phyloP scores from a whole-genome alignment of 2,113 vertebrate genomes.

The Xenus cinereus region DNA sequence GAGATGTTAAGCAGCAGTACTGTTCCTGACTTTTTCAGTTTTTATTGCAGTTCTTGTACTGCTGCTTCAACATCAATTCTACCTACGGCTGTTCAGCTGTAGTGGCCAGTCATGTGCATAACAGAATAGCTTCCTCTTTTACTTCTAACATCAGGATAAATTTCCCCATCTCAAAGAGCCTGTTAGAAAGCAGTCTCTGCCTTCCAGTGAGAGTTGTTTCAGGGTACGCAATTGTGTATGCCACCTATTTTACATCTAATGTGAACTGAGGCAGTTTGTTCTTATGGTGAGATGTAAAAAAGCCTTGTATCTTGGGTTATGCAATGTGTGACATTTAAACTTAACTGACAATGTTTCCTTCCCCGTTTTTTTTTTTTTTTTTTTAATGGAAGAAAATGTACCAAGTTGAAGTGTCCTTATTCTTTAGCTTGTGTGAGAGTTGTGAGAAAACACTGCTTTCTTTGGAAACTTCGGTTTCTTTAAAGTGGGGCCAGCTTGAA shows the following conservation, averaged over 20 bases:
- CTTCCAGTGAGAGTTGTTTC: background rate
- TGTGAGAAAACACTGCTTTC: background rate
- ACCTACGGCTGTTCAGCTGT: background rate
- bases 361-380: background rate
- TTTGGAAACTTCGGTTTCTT: background rate
- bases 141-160: background rate
- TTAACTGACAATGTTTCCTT: background rate
- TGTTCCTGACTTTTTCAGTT: background rate
- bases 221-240: background rate
- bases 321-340: background rate
- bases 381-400: background rate
- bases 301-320: background rate
- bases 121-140: background rate
- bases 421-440: background rate
- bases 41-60: background rate
- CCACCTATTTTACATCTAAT: background rate
- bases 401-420: slow-evolving; percentile 30
- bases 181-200: background rate
- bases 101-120: background rate
- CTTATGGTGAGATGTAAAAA: background rate
- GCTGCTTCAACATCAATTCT: background rate
- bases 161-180: background rate
- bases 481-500: background rate
- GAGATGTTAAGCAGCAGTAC: background rate
- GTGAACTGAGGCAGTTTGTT: background rate